Evolutionary conservation across 2,797 vertebrate genomes (phyloP).

Genomic region (Lacerta agilis): DNA sequence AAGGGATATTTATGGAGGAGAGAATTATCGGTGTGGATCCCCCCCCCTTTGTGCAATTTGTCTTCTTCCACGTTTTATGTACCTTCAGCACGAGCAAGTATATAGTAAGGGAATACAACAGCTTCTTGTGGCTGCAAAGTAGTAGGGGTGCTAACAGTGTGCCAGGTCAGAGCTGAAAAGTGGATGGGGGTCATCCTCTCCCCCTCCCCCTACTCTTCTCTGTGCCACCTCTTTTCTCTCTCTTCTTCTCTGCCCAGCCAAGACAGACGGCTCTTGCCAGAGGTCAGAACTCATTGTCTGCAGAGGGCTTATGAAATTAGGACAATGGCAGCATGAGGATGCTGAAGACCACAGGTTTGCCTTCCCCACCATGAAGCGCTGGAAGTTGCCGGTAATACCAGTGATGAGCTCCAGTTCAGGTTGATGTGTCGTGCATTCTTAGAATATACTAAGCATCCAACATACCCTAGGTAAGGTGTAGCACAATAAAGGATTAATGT

Average conservation of each 20-base stretch:
- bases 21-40: not conserved
- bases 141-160: too few relatives aligned
- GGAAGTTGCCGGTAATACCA: not conserved
- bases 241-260: too few relatives aligned
- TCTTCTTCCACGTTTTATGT: not conserved
- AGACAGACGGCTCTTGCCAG: too few relatives aligned
- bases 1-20: not conserved
- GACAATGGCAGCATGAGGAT: too few relatives aligned
- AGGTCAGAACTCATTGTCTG: too few relatives aligned
- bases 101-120: not conserved
- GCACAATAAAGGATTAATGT: not conserved
- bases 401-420: not conserved
- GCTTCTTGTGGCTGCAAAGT: not conserved
- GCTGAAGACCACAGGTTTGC: too few relatives aligned
- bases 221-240: too few relatives aligned
- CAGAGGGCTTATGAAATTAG: too few relatives aligned
- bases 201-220: too few relatives aligned
- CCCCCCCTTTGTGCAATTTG: not conserved
- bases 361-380: not conserved
- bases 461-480: not conserved
- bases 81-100: too few relatives aligned
- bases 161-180: too few relatives aligned
- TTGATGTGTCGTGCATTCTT: not conserved
- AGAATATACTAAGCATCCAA: not conserved
- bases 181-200: too few relatives aligned